Evolutionary conservation across 2,888 invertebrate species (phyloP), one percentile per base, ranked within the genome.

Genomic region (Plebejus anna): DNA sequence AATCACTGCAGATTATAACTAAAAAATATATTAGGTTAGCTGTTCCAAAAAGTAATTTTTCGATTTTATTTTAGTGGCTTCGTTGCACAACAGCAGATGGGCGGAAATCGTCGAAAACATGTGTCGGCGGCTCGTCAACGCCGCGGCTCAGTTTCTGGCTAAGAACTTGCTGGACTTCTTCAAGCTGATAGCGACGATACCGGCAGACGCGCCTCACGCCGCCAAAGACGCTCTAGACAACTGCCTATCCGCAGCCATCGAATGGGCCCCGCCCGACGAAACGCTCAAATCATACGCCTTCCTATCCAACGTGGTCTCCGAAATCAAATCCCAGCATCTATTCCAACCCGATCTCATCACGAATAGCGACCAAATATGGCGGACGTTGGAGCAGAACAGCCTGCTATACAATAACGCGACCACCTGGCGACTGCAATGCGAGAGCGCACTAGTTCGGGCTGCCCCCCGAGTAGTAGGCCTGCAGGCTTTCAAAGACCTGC

Each of bases 1-100:
- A 22, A 22, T 22, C 22, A 22, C 22, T 22, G 22, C 22, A 22
- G 22, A 22, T 22, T 22, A 22, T 22, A 22, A 22, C 22, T 22
- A 22, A 22, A 22, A 22, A 22, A 22, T 22, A 22, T 22, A 22
- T 22, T 22, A 22, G 22, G 22, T 22, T 22, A 22, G 22, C 22
- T 22, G 22, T 22, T 22, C 22, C 22, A 22, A 22, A 22, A 22
- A 22, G 22, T 22, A 22, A 22, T 22, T 22, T 22, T 22, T 22
- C 22, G 0, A 22, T 22, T 47, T 47, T 47, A 47, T 47, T 83
- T 32, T 82, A 91, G 92, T 86, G 81, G 95, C 96, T 3, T 96
- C 96, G 66, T 92, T 98, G 79, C 97, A 97, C 9, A 95, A 96
- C 79, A 96, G 96, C 70, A 95, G 97, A 78, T 98, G 98, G 98